Evolutionary conservation across 2,113 vertebrate genomes (phyloP), one percentile per base, ranked within the genome.

Genomic region (Brachyistius frenatus): DNA sequence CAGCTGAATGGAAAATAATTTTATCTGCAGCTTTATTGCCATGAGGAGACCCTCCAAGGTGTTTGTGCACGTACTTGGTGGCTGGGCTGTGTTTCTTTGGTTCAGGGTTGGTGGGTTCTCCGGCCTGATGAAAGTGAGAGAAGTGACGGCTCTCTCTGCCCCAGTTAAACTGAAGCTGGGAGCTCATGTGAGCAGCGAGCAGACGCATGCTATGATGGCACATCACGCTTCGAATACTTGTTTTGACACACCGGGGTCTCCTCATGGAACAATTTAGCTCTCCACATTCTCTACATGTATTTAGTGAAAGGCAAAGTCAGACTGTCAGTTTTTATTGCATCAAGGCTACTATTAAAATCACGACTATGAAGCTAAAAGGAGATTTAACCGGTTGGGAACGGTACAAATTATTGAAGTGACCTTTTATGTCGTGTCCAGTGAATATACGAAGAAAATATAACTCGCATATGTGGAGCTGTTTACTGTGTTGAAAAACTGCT

Each of bases 191-290:
- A 72, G 14, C 54, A 47, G 52, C 9, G 13, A 76, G 66, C 47
- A 50, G 16, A 60, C 74, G 37, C 57, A 74, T 47, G 46, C n/a
- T 60, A 10, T 35, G 57, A 55, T 3, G 32, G 46, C 72, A 76
- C 62, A 63, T 74, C 49, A 65, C 6, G 53, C 69, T 57, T 81
- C 58, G 68, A 35, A 79, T 61, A 68, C 73, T 82, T 41, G 61
- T 73, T 83, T 76, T 83, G 66, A 81, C 78, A 58, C 31, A 32
- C 60, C 56, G 64, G 65, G 53, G 46, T 82, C 62, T 76, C 58
- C 47, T 73, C 33, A 76, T 85, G 87, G 89, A 85, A 83, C 54
- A 80, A 61, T 77, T 81, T 66, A 79, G 32, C 56, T 41, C 32
- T 35, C 23, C 75, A 66, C 50, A 58, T 66, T 77, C 52, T 73